Percentiles rank a stretch among this genome's conserved stretches.
These are phyloP conservation scores for Echeneis naucrates DNA, from an alignment of 2,797 vertebrate species.

Conservation along the genomic window DNA sequence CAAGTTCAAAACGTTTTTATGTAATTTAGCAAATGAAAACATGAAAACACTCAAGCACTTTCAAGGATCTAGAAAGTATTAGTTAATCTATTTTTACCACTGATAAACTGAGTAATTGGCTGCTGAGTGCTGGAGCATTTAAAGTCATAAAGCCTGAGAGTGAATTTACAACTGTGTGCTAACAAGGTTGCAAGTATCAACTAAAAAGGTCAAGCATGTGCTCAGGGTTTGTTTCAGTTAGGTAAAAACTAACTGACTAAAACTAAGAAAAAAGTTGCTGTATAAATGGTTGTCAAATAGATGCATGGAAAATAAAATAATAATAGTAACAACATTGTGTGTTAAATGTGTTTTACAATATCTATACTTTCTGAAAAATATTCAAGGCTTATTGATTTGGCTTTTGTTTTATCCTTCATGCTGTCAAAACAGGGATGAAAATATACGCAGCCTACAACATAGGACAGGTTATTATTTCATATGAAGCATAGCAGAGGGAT, in stretches of 20 bases:
- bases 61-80: no score
- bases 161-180: not conserved
- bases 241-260: no score
- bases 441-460: slow-evolving; percentile 21
- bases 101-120: not conserved
- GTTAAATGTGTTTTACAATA: not conserved
- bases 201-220: not conserved
- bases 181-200: not conserved
- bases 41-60: no score
- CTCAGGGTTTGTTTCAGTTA: not conserved
- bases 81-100: no score
- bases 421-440: slow-evolving; percentile 21
- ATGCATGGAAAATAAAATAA: not conserved
- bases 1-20: no score
- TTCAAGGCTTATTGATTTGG: slow-evolving; percentile 13
- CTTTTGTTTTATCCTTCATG: not conserved
- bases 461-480: slow-evolving; percentile 60
- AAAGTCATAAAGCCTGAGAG: not conserved
- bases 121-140: not conserved
- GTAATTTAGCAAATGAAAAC: not conserved
- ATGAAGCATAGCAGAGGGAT: slow-evolving; percentile 37
- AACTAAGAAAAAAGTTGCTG: no score
- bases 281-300: no score
- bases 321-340: no score
- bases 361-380: not conserved